Conservation (phyloP, 2,888 invertebrate species). For the Serripes groenlandicus region DNA sequence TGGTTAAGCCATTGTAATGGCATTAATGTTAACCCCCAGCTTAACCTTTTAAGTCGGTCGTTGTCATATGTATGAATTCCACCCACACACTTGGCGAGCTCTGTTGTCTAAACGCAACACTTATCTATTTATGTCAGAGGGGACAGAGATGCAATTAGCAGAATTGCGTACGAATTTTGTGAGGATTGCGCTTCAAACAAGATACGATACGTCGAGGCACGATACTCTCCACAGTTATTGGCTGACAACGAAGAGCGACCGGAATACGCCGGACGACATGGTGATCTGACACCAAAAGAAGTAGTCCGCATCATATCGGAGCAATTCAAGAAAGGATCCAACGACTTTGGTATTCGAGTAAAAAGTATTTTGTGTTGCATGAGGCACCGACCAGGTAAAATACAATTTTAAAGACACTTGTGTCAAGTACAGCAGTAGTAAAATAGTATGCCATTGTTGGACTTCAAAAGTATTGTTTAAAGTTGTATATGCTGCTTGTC, state of each 20-base stretch:
- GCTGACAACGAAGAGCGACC: constrained; percentile 75
- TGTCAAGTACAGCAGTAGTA: too few relatives aligned
- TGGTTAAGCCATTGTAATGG: too few relatives aligned
- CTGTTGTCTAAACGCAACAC: not conserved
- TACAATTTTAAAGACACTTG: too few relatives aligned
- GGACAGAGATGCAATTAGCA: constrained; percentile 87
- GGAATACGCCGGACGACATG: constrained; percentile 59
- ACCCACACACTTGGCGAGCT: too few relatives aligned
- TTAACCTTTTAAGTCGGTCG: too few relatives aligned
- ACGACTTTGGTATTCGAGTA: constrained; percentile 86
- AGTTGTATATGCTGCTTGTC: too few relatives aligned
- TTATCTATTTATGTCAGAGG: constrained; percentile 79
- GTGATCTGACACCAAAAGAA: constrained; percentile 82
- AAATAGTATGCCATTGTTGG: too few relatives aligned
- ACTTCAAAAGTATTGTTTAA: too few relatives aligned
- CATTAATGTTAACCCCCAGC: too few relatives aligned
- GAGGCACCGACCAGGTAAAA: constrained; percentile 84
- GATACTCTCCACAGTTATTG: constrained; percentile 87
- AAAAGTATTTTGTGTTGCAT: constrained; percentile 87
- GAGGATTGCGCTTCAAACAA: constrained; percentile 87
- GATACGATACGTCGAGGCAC: constrained; percentile 88
- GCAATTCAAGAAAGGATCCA: constrained; percentile 86
- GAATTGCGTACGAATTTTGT: constrained; percentile 88
- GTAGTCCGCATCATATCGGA: constrained; percentile 86
- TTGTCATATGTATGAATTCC: too few relatives aligned